These are phyloP conservation scores for Germaria angustata DNA, from an alignment of 2,888 invertebrate genomes.

Conservation along the genomic window DNA sequence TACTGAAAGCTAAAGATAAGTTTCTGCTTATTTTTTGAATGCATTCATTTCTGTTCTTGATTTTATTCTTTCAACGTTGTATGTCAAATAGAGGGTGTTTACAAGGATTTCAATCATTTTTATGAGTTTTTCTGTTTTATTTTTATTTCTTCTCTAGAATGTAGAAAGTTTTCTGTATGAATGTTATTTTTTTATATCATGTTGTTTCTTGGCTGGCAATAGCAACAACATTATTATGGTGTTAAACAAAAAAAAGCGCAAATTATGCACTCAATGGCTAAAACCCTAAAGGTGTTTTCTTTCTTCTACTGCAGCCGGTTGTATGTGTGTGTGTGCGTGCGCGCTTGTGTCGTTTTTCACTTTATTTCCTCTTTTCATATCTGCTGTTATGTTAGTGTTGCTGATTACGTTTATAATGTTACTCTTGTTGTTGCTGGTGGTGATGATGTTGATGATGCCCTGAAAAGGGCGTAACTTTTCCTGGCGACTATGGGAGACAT, in stretches of 20 bases:
- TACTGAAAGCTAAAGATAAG: constrained; percentile 56
- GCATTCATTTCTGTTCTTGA: constrained; percentile 3
- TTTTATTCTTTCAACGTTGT: constrained; percentile 45
- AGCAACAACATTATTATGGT: constrained; percentile 30
- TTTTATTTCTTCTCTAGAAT: constrained; percentile 5
- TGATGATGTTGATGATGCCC: constrained; percentile 49
- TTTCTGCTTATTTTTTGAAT: neutral
- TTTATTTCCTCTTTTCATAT: constrained; percentile 51
- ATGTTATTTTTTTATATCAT: constrained; percentile 1
- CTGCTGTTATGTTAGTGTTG: constrained; percentile 57
- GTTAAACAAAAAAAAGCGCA: constrained; percentile 49
- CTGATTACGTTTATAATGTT: constrained; percentile 55
- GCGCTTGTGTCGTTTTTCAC: constrained; percentile 22
- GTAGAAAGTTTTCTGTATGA: constrained; percentile 2
- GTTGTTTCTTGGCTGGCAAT: constrained; percentile 21
- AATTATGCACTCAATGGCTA: constrained; percentile 63
- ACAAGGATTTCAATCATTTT: constrained; percentile 68
- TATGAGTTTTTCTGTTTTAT: constrained; percentile 61
- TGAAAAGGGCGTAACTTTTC: constrained; percentile 54
- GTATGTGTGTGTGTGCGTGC: neutral
- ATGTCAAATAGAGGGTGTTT: constrained; percentile 65
- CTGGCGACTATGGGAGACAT: neutral
- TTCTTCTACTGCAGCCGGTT: neutral
- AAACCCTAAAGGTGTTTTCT: constrained; percentile 54
- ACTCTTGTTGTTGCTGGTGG: constrained; percentile 30